Base-by-base conservation (phyloP, 2,888 invertebrate genomes). In the Tetragonisca angustula region DNA sequence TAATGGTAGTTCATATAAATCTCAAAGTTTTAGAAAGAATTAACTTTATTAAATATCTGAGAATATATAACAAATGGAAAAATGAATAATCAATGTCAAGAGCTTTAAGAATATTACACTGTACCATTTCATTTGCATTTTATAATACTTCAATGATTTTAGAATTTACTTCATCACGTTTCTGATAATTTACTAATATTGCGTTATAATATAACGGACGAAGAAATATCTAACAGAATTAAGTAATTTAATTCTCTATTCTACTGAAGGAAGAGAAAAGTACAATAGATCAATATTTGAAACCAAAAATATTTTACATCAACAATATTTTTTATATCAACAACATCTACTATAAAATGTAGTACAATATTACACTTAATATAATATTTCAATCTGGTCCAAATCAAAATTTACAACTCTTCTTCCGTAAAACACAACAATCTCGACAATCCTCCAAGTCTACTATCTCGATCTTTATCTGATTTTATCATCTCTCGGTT, bases 381-480 rank as follows among this genome's bases (percentile, higher is more conserved):
- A n/a, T 59, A n/a, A n/a, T 15, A 5, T 59, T n/a, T 9, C 43
- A 43, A 59, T 5, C n/a, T n/a, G 2, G n/a, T 56, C 43, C 9
- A 43, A 43, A n/a, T 56, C n/a, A 15, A 56, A 56, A 56, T n/a
- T 24, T 24, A 4, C 19, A 52, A 27, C 6, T 52, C 49, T 68
- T 52, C 50, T 27, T 43, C 9, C 21, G 3, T 3, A 11, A n/a
- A 69, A 36, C 0, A 11, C 11, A 9, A 24, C 11, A 11, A 21
- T 21, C 0, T 3, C 13, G n/a, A 24, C 19, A 13, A 6, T 11
- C 21, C 19, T 11, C 6, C 6, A 4, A 15, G 36, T 54, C 32
- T 36, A 36, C 9, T 70, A 70, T 70, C 70, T 70, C 54, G 24
- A 54, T 6, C 15, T 4, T 70, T 24, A n/a, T 70, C n/a, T n/a